Evolutionary conservation across 2,888 invertebrate genomes (phyloP), one percentile per base, ranked within the genome.

Genomic region (Rhamnusium bicolor): DNA sequence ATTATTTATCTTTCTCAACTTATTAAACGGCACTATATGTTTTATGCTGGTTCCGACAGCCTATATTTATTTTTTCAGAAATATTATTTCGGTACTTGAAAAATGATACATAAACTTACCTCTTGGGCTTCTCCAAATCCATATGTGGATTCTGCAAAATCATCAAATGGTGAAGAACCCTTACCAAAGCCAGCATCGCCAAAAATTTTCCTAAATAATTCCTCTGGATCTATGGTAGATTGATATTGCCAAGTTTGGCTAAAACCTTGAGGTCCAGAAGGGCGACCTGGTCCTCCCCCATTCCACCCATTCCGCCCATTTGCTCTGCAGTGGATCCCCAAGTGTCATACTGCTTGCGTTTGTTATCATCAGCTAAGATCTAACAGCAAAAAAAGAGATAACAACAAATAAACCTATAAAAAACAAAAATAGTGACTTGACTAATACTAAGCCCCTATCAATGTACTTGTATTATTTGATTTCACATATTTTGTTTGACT

Each of bases 191-290:
- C 94, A 27, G 92, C 93, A 81, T 95, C 94, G n/a, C 95, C 96
- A 87, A 99, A 99, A 84, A 99, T 98, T 89, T 96, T 97, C 67
- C 98, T 91, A 89, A 99, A 99, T 47, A 99, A 88, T 87, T 99
- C 98, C 85, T 99, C 98, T 0, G 99, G 98, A 88, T 99, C 97
- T 80, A 98, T 93, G 7, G 93, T 93, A 0, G 96, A 95, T 78
- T 94, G 94, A 86, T 96, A 98, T 82, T 95, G 93, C 96, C 96
- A 97, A 79, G 91, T 92, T 82, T 94, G 79, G 69, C 78, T 80
- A 83, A 93, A 94, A 5, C 93, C 93, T 65, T 93, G 91, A 0
- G 92, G 85, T 0, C 92, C 92, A n/a, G 81, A 75, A 16, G 80
- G 77, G 10, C 81, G 77, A 27, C 81, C 83, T 12, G 85, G 85